phyloP scores from a whole-genome alignment of 2,113 vertebrate genomes.

The Callopanchax toddi region DNA sequence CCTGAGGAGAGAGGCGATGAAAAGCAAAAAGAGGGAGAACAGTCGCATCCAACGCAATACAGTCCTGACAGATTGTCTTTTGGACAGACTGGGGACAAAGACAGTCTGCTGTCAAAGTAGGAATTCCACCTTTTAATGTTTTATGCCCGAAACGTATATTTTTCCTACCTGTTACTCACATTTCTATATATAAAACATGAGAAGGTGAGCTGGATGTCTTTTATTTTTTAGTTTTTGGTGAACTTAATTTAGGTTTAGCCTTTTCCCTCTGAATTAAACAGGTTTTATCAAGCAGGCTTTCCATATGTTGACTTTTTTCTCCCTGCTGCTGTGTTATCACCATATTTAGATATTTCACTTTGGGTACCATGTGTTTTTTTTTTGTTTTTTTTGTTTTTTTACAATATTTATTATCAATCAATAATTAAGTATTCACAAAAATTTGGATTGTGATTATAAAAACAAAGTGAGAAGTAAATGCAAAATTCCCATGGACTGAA shows the following conservation, averaged over 20 bases:
- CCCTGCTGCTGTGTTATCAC: no score
- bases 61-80: conserved; percentile 65
- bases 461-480: no score
- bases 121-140: conserved; percentile 37
- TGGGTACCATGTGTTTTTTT: no score
- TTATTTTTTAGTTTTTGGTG: background rate
- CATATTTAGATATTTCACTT: no score
- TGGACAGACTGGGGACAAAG: conserved; percentile 58
- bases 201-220: conserved; percentile 2
- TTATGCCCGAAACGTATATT: conserved; percentile 13
- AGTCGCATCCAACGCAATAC: conserved; percentile 54
- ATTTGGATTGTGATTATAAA: no score
- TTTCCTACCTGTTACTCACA: conserved; percentile 32
- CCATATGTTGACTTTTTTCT: no score
- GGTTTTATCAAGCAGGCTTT: no score
- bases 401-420: no score
- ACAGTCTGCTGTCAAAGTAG: conserved; percentile 48
- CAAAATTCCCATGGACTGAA: no score
- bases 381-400: no score
- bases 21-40: conserved; percentile 56
- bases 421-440: no score
- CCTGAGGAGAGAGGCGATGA: conserved; percentile 62
- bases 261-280: no score
- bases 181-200: conserved; percentile 24
- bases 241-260: conserved; percentile 40